Evolutionary conservation across 2,113 vertebrate species (phyloP).

Genomic region (Zapus hudsonius): DNA sequence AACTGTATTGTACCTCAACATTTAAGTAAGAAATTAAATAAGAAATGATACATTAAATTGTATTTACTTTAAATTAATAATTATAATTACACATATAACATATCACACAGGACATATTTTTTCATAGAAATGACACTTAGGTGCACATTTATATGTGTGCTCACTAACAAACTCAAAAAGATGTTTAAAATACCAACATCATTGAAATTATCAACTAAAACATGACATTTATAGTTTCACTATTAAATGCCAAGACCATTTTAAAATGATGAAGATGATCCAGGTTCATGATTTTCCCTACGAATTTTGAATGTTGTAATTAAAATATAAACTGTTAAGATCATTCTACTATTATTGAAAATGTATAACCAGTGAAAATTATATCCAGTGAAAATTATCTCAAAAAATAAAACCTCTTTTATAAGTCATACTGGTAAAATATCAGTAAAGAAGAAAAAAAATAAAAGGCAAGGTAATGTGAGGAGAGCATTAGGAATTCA

Average conservation of each 20-base stretch:
- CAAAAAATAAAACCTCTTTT: not conserved
- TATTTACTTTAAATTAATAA: not conserved
- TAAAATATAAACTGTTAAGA: not conserved
- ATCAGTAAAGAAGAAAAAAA: not conserved
- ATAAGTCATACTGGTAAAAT: not conserved
- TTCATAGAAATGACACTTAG: not conserved
- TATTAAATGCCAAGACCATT: too few species aligned
- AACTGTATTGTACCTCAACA: not conserved
- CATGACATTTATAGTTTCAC: fast-evolving
- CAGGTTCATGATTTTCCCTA: not conserved
- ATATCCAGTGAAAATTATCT: not conserved
- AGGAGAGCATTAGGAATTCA: not conserved
- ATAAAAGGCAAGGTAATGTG: not conserved
- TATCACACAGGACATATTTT: too few species aligned
- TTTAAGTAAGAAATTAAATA: not conserved
- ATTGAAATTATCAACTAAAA: not conserved
- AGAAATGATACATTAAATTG: not conserved
- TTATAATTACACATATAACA: not conserved
- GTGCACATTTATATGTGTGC: not conserved
- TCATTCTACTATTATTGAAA: too few species aligned
- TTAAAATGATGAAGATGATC: not conserved
- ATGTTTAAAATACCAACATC: not conserved
- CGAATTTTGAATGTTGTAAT: not conserved
- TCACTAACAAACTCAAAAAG: not conserved
- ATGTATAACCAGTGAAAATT: not conserved